Conservation (phyloP, 2,113 vertebrate species). For the Cephalopterus ornatus region DNA sequence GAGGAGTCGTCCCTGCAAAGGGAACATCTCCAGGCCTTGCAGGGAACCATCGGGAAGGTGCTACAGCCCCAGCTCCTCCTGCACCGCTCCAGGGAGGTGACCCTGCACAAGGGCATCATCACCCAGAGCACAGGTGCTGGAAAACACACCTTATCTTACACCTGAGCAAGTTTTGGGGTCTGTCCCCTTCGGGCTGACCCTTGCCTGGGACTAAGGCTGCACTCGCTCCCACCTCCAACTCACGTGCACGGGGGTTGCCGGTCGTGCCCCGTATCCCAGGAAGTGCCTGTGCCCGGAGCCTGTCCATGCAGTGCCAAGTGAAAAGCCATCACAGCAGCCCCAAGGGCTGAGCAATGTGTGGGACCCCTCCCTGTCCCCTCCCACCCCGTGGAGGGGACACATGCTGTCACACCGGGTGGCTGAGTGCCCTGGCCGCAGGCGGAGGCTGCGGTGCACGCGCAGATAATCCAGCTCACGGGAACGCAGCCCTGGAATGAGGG, state of each 20-base stretch:
- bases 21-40: background rate
- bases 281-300: background rate
- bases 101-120: accelerated
- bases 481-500: accelerated
- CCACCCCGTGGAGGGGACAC: background rate
- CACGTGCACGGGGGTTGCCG: background rate
- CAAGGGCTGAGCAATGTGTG: background rate
- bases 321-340: background rate
- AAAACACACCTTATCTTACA: background rate
- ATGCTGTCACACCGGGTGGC: conserved; percentile 58
- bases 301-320: conserved; percentile 70
- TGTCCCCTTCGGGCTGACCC: accelerated
- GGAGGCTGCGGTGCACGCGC: accelerated
- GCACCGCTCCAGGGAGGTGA: background rate
- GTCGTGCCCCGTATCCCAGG: accelerated
- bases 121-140: background rate
- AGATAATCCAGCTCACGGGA: background rate
- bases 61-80: background rate
- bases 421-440: background rate
- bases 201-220: accelerated
- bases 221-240: background rate
- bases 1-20: background rate
- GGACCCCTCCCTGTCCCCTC: background rate
- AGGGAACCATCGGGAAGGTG: background rate
- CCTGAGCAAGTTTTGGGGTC: background rate